Conservation (phyloP, 1,140 invertebrate genomes). For the Drosophila lacteicornis region DNA sequence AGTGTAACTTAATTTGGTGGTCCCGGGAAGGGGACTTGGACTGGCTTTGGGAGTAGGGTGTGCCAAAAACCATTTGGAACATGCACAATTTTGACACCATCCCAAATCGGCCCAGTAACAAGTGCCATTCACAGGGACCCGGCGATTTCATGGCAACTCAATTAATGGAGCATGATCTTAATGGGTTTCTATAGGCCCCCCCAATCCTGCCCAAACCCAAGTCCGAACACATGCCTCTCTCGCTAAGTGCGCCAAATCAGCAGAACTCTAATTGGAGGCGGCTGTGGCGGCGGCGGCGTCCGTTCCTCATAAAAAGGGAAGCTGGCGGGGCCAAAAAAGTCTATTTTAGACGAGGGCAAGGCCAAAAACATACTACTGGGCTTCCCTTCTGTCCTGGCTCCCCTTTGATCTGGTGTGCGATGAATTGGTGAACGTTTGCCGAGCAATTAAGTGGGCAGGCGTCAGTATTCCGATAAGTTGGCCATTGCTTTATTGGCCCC, state of each 20-base stretch:
- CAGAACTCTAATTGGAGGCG: constrained; percentile 80
- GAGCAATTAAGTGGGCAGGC: constrained; percentile 55
- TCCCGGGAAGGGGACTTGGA: neutral
- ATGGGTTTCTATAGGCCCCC: constrained; percentile 69
- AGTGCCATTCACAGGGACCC: constrained; percentile 62
- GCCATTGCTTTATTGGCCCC: constrained; percentile 29
- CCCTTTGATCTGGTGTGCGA: constrained; percentile 32
- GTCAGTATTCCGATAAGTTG: constrained; percentile 40
- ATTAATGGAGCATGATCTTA: constrained; percentile 83
- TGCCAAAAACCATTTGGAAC: constrained; percentile 72
- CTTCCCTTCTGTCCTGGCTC: neutral
- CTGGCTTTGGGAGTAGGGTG: neutral
- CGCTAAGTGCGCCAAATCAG: constrained; percentile 81
- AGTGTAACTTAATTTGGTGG: constrained; percentile 77
- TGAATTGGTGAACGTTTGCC: constrained; percentile 45
- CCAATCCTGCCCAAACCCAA: neutral
- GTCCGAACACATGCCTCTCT: constrained; percentile 50
- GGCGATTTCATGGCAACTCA: constrained; percentile 78
- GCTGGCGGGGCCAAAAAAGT: constrained; percentile 32
- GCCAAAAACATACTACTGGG: constrained; percentile 12
- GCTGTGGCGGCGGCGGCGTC: constrained; percentile 26
- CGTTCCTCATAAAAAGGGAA: constrained; percentile 16
- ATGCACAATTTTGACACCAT: constrained; percentile 78
- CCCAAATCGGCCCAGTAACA: constrained; percentile 50
- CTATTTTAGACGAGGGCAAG: constrained; percentile 30